Evolutionary conservation across 64 coral and sea anemone species (phyloP).

Genomic region (Orbicella faveolata): DNA sequence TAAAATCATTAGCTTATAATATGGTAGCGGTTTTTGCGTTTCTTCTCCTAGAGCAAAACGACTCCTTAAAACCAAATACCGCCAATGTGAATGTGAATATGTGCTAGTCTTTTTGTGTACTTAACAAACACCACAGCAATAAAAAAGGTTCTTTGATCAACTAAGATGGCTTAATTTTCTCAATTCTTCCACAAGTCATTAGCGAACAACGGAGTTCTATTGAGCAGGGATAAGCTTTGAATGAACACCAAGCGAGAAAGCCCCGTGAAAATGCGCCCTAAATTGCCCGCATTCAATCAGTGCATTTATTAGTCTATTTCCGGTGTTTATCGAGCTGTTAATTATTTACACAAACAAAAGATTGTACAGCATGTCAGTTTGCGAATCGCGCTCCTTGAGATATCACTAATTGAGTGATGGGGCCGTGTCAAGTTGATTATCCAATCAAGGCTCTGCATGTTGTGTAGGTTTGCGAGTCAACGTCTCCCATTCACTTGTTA

Average conservation of each 20-base stretch:
- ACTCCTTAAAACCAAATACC: not conserved
- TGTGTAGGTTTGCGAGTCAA: not conserved
- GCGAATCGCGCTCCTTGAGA: constrained; percentile 13
- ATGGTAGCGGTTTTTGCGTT: not conserved
- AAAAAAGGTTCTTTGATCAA: not conserved
- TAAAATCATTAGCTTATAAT: not conserved
- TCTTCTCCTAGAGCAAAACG: not conserved
- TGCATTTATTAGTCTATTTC: constrained; percentile 43
- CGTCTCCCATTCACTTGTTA: constrained; percentile 26
- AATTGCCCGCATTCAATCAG: constrained; percentile 46
- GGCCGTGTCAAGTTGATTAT: constrained; percentile 4
- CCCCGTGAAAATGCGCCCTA: constrained; percentile 29
- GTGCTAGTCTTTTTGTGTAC: not conserved
- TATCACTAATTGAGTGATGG: constrained; percentile 40
- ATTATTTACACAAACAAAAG: constrained; percentile 50
- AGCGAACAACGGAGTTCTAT: not conserved
- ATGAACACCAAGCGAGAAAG: not conserved
- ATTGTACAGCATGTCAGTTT: constrained; percentile 40
- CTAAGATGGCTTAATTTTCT: not conserved
- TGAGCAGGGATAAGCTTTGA: constrained; percentile 26
- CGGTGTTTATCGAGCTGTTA: constrained; percentile 50
- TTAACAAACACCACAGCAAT: not conserved
- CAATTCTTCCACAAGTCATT: not conserved
- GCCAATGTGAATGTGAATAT: no score
- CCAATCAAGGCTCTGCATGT: constrained; percentile 33